Conservation (phyloP, 2,113 vertebrate species). For the Sylvietta virens region DNA sequence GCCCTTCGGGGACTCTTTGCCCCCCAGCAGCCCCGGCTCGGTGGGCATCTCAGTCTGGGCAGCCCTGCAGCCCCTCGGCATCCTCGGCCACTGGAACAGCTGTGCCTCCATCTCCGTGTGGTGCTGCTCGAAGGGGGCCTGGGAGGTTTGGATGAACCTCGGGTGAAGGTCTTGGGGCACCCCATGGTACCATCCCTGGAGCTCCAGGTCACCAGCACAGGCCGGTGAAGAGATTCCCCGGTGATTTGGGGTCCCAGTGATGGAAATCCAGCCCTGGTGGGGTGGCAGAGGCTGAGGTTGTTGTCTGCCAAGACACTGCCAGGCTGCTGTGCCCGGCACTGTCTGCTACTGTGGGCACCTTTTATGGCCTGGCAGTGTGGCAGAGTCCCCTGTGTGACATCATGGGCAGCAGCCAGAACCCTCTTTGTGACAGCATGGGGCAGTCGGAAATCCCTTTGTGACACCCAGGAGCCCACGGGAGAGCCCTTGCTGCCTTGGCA, state of each 20-base stretch:
- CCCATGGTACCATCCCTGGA: background rate
- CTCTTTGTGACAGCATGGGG: background rate
- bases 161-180: background rate
- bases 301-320: background rate
- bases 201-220: background rate
- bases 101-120: background rate
- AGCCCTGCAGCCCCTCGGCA: background rate
- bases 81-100: background rate
- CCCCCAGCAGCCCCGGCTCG: background rate
- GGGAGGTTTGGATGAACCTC: background rate
- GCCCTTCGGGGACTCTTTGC: background rate
- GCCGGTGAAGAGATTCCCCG: background rate
- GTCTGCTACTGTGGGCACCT: background rate
- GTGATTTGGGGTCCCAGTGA: background rate
- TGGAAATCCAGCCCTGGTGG: background rate
- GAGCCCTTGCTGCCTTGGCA: background rate
- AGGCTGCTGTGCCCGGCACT: background rate
- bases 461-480: background rate
- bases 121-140: fast-evolving
- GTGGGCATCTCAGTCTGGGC: background rate
- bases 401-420: background rate
- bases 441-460: background rate
- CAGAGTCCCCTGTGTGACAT: background rate
- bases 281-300: background rate
- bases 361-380: background rate